phyloP scores from a whole-genome alignment of 2,113 vertebrate species.

The Garra rufa region DNA sequence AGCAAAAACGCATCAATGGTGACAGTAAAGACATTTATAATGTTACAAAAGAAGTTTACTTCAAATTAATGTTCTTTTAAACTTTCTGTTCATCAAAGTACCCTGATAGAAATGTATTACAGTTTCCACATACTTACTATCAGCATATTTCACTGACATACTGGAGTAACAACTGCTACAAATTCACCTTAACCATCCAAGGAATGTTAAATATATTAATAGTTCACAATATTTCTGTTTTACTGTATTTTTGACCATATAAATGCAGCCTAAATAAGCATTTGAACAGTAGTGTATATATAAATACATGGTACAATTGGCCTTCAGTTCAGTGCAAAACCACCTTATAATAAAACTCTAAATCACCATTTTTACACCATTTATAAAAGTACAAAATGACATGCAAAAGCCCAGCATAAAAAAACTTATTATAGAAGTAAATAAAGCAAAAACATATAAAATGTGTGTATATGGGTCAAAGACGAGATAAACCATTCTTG shows the following conservation, averaged over 20 bases:
- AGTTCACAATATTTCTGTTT: not conserved
- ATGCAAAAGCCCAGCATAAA: not conserved
- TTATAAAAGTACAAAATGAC: not conserved
- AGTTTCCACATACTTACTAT: not conserved
- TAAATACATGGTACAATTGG: not conserved
- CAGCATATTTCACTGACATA: not conserved
- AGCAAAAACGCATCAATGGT: not conserved
- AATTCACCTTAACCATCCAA: not conserved
- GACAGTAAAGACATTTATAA: not conserved
- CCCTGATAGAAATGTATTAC: not conserved
- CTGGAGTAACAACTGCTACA: not conserved
- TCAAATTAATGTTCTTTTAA: not conserved
- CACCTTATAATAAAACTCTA: too few relatives aligned
- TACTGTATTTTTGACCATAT: not conserved
- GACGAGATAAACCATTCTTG: too few relatives aligned
- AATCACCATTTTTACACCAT: not conserved
- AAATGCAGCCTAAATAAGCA: not conserved
- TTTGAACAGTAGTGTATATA: not conserved
- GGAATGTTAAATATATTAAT: not conserved
- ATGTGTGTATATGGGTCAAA: too few relatives aligned
- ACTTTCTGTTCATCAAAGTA: not conserved
- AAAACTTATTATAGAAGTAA: not conserved
- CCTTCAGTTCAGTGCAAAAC: too few relatives aligned
- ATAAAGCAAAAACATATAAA: not conserved
- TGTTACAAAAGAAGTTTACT: not conserved